Percentiles rank a stretch among this genome's conserved stretches.
These are phyloP conservation scores for Sigmodon hispidus DNA, from an alignment of 2,113 vertebrate genomes.

Conservation along the genomic window DNA sequence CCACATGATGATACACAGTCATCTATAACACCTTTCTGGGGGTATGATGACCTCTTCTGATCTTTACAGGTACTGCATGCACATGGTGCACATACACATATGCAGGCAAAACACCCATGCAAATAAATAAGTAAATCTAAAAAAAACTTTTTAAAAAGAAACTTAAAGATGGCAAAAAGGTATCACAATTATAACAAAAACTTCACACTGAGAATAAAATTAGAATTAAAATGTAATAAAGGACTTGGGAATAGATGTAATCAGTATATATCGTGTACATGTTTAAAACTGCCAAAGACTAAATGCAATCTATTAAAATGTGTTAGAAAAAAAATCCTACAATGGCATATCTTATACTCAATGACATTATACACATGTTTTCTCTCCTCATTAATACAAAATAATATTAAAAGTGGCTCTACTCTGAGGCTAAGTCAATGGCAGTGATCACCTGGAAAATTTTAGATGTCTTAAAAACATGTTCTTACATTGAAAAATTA, in stretches of 20 bases:
- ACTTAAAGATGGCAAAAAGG: background rate
- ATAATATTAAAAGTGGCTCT: background rate
- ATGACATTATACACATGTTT: background rate
- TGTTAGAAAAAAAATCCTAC: background rate
- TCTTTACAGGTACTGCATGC: background rate
- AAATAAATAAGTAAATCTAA: background rate
- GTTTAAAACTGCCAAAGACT: background rate
- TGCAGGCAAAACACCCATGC: background rate
- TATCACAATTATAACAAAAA: background rate
- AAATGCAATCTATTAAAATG: background rate
- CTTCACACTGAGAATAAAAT: background rate
- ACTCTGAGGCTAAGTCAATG: background rate
- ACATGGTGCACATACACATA: background rate
- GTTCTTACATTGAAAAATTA: background rate
- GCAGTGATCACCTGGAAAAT: background rate
- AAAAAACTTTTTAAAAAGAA: background rate
- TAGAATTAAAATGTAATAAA: background rate
- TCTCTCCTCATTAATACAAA: background rate
- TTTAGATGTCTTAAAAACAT: background rate
- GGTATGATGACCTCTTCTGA: background rate
- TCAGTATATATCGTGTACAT: background rate
- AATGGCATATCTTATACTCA: background rate
- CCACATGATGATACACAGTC: background rate
- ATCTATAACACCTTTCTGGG: background rate
- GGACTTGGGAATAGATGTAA: no score